Evolutionary conservation across 1,140 invertebrate species (phyloP).

Genomic region (Probaryconus sp.): DNA sequence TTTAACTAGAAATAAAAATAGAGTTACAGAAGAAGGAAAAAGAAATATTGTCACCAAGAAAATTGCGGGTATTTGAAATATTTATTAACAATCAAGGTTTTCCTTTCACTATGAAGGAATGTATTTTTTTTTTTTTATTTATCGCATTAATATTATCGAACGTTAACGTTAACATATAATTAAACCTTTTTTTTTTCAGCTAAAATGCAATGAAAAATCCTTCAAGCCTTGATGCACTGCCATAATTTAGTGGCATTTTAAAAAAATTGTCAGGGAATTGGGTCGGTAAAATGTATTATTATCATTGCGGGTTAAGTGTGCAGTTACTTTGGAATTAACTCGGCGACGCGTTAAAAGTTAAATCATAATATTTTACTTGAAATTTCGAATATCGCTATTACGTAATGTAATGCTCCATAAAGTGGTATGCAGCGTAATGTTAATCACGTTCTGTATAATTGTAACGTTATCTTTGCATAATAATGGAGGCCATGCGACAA

Average conservation of each 20-base stretch:
- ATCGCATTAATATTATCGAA: too few species aligned
- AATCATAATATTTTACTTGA: constrained; percentile 39
- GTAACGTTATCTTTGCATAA: constrained; percentile 33
- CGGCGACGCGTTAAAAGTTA: constrained; percentile 35
- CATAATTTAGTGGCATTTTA: too few species aligned
- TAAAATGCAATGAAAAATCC: too few species aligned
- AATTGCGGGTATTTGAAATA: too few species aligned
- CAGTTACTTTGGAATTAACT: constrained; percentile 40
- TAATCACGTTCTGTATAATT: constrained; percentile 34
- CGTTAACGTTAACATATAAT: too few species aligned
- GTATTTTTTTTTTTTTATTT: too few species aligned
- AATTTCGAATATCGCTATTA: constrained; percentile 36
- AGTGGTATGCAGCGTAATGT: constrained; percentile 21
- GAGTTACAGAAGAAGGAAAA: too few species aligned
- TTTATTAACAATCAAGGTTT: too few species aligned
- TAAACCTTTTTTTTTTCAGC: too few species aligned
- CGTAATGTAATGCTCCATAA: constrained; percentile 34
- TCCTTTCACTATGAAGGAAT: too few species aligned
- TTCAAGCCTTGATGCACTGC: too few species aligned
- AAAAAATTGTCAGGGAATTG: constrained; percentile 15
- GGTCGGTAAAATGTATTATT: constrained; percentile 32
- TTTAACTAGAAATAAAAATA: too few species aligned
- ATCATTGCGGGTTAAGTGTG: constrained; percentile 22
- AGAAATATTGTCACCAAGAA: constrained; percentile 25
- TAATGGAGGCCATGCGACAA: constrained; percentile 20